These are phyloP conservation scores for Pocillopora grandis DNA, from an alignment of 92 coral and sea anemone species.

Conservation along the genomic window DNA sequence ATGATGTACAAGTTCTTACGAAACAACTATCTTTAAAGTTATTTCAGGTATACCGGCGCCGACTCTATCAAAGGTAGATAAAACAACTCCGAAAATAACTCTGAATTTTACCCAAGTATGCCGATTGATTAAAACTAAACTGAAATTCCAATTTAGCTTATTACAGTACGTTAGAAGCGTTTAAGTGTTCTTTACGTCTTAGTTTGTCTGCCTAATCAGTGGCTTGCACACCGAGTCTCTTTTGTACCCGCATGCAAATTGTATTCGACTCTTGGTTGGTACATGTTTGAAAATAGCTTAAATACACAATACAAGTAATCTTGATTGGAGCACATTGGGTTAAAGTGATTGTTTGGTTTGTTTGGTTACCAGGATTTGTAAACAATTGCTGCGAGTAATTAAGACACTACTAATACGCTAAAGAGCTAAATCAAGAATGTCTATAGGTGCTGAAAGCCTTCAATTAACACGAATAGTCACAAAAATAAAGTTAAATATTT, in stretches of 20 bases:
- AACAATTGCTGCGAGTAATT: slow-evolving; percentile 24
- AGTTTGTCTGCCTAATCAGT: neutral
- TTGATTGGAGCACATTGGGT: slow-evolving; percentile 6
- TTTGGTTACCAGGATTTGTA: slow-evolving; percentile 33
- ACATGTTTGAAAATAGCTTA: slow-evolving; percentile 21
- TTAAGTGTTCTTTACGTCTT: neutral
- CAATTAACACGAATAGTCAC: neutral
- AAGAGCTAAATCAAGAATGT: slow-evolving; percentile 1
- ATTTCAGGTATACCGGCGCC: neutral
- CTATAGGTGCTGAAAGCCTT: neutral
- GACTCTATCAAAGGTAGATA: neutral
- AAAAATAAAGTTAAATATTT: neutral
- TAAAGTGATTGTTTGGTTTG: slow-evolving; percentile 16
- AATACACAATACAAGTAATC: slow-evolving; percentile 11
- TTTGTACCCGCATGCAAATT: slow-evolving; percentile 26
- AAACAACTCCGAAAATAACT: neutral
- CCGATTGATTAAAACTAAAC: neutral
- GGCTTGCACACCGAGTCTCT: slow-evolving; percentile 1
- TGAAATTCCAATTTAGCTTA: neutral
- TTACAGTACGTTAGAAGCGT: neutral
- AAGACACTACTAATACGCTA: slow-evolving; percentile 8
- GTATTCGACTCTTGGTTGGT: slow-evolving; percentile 1
- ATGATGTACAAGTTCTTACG: neutral
- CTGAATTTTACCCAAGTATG: neutral
- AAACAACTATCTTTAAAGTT: neutral